Base-by-base conservation (phyloP, 2,888 invertebrate genomes). In the Leptopilina syphax region DNA sequence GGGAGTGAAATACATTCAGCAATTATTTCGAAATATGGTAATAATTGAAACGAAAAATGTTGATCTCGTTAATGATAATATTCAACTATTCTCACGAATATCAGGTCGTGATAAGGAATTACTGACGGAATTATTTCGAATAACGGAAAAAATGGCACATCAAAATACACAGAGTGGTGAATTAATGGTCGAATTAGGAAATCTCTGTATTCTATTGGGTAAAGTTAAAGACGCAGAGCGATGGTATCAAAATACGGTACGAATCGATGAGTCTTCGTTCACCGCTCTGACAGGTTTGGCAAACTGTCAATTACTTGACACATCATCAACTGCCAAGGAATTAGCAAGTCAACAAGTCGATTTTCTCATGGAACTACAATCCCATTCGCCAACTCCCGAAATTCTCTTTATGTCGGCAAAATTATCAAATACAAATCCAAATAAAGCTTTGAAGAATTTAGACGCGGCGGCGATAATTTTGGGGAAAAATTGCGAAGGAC, bases 261-360 rank as follows among this genome's bases (percentile, higher is more conserved):
- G 97, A 92, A 93, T 97, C 13, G 97, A 98, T 88, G 97, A 97
- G 85, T 95, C 96, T 60, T 97, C 96, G 27, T 95, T 97, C 47
- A 93, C 94, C 27, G 97, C 97, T 0, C 92, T 98, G 0, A 94
- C 95, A 91, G 98, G 98, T 0, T 92, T 98, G 76, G 97, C 98
- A 12, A 92, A 95, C 5, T 97, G 98, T 90, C 97, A 98, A 91
- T 93, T 97, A 86, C 92, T 94, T 80, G 96, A 97, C 85, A 94
- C 94, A 88, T 87, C 89, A 0, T 83, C 84, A 0, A 96, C 96
- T 47, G 93, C 93, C 0, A 94, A 94, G 3, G 96, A 96, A 60
- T 95, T 96, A 87, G 95, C 97, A 0, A 94, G 95, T 10, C 96
- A 97, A 86, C 98, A 99, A 92, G 93, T 98, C 57, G 96, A 98